Evolutionary conservation across 2,113 vertebrate genomes (phyloP), one percentile per base, ranked within the genome.

Genomic region (Microcebus tavaratra): DNA sequence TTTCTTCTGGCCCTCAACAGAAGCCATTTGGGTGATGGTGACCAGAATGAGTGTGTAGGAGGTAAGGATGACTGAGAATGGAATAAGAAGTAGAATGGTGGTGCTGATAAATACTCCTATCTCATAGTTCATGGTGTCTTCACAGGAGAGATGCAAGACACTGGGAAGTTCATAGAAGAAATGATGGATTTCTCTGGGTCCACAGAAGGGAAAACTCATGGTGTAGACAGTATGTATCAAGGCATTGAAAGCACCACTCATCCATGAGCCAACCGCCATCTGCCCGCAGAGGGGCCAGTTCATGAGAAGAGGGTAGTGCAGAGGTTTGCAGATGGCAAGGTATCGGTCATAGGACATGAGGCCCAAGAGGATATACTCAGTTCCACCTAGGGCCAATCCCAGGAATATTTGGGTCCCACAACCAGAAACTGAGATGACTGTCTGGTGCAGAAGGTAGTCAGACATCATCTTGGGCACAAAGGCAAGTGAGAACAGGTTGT

Each of bases 341-440:
- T 55, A 81, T 2, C 6, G 5, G 15, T 96, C 63, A 63, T n/a
- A 90, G n/a, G 95, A 78, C 80, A 90, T 85, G 53, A 93, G 13
- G 25, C 86, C 95, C 45, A 90, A 63, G 9, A 93, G 53, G 20
- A 96, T 42, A 18, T 86, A 93, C 25, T 96, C 80, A 79, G 73
- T 53, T 8, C 91, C 72, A 25, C 85, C 91, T 23, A 93, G 29
- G 13, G 80, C 23, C 29, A 80, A 29, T 3, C 63, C 53, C 61
- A 96, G 31, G 45, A 84, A 93, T 17, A 85, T 85, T 18, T 93
- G 86, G 0, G 18, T 42, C 23, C 63, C 53, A 72, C 86, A 93
- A 7, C 57, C 63, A 31, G 4, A 20, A 67, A 36, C 3, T 39
- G 95, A 84, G 70, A 78, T 78, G 61, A 42, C 21, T 3, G 39